A percentile compares a stretch with the other conserved stretches of the same genome.
phyloP scores from a whole-genome alignment of 1,140 invertebrate species.

The Zaprionus camerounensis region DNA sequence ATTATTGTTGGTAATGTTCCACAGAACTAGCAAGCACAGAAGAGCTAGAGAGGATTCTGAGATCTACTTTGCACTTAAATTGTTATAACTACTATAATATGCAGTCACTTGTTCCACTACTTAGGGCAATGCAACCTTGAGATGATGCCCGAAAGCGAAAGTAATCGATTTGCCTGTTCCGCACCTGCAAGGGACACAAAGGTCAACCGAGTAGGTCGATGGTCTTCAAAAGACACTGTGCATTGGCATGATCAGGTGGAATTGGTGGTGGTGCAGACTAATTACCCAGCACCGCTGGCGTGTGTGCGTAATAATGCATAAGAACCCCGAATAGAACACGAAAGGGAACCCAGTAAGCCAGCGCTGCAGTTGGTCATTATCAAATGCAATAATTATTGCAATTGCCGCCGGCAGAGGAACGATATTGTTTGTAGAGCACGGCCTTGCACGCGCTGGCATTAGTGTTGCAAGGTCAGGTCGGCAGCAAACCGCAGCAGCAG shows the following conservation, averaged over 20 bases:
- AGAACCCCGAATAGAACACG: conserved; percentile 22
- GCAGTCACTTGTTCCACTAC: background rate
- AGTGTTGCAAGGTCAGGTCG: conserved; percentile 75
- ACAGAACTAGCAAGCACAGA: conserved; percentile 14
- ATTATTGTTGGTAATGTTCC: conserved; percentile 11
- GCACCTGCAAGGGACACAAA: conserved; percentile 47
- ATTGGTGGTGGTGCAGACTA: conserved; percentile 36
- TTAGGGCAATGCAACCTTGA: conserved; percentile 26
- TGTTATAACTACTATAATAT: background rate
- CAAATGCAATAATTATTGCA: conserved; percentile 75
- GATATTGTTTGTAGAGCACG: conserved; percentile 19
- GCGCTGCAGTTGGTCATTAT: conserved; percentile 54
- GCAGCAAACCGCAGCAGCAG: conserved; percentile 33
- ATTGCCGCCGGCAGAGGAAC: conserved; percentile 42
- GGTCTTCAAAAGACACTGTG: too few species aligned
- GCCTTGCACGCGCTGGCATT: conserved; percentile 39
- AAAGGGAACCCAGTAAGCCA: conserved; percentile 11
- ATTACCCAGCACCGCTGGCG: conserved; percentile 46
- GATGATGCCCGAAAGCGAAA: conserved; percentile 54
- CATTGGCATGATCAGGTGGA: conserved; percentile 15
- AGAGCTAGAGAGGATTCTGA: background rate
- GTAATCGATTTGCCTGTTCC: conserved; percentile 48
- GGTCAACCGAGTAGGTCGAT: background rate
- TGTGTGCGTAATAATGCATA: conserved; percentile 72
- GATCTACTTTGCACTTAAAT: background rate